These are phyloP conservation scores for Sylvia borin DNA, from an alignment of 2,797 vertebrate species.

Conservation along the genomic window DNA sequence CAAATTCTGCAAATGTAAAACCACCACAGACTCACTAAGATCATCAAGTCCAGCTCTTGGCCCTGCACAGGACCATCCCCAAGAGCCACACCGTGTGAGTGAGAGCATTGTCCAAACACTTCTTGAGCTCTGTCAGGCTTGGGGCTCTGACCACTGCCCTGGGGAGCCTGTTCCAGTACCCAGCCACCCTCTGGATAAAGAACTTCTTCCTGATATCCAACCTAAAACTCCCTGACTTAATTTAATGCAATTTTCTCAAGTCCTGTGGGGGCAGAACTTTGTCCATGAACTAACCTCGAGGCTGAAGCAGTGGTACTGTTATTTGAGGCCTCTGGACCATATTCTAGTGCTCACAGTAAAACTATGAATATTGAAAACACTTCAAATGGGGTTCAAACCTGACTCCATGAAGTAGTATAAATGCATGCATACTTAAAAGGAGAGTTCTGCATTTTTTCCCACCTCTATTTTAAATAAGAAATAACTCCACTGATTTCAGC, in stretches of 20 bases:
- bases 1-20: too few relatives aligned
- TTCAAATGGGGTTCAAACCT: neutral
- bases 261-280: neutral
- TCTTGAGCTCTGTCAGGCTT: neutral
- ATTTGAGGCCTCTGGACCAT: neutral
- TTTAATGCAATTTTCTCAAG: neutral
- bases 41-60: neutral
- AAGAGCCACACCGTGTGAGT: neutral
- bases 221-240: neutral
- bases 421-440: neutral
- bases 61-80: neutral
- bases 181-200: accelerated
- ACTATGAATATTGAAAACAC: neutral
- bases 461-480: neutral
- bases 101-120: neutral
- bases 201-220: neutral
- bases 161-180: neutral
- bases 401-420: neutral
- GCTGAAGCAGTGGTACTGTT: neutral
- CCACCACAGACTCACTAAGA: neutral
- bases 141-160: neutral
- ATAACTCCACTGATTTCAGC: neutral
- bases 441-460: neutral
- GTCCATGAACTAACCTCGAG: neutral
- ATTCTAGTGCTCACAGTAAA: neutral